A percentile compares a stretch with the other conserved stretches of the same genome.
Evolutionary conservation across 2,888 invertebrate species (phyloP).

Genomic region (Mantis religiosa): DNA sequence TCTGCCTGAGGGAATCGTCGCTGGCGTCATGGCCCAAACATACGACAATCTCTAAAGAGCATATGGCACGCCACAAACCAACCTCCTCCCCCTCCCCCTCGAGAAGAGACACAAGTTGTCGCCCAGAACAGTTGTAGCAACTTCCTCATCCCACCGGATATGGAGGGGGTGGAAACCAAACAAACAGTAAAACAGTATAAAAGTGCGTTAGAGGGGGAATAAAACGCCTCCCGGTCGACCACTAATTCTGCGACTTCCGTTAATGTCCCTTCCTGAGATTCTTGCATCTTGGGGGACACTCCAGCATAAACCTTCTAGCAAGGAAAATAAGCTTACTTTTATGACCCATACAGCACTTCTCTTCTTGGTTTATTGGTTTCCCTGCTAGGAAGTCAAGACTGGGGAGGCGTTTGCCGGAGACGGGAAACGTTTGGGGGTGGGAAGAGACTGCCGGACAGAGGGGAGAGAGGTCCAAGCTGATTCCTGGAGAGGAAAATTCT

Average conservation of each 20-base stretch:
- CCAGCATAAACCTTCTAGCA: not conserved
- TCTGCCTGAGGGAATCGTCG: not conserved
- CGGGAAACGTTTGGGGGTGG: not conserved
- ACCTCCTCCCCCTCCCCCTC: not conserved
- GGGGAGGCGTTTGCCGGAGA: not conserved
- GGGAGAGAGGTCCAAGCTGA: not conserved
- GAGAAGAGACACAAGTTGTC: not conserved
- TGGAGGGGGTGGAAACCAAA: not conserved
- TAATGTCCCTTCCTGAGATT: not conserved
- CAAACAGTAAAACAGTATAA: not conserved
- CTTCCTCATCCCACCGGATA: not conserved
- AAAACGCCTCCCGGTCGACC: not conserved
- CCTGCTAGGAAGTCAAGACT: not conserved
- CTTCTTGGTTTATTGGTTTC: slow-evolving; percentile 19
- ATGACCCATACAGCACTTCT: slow-evolving; percentile 16
- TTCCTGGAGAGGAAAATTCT: not conserved
- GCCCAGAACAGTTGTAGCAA: not conserved
- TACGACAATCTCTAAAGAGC: not conserved
- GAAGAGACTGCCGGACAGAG: not conserved
- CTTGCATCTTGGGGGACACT: not conserved
- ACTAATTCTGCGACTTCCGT: not conserved
- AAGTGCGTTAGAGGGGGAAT: not conserved
- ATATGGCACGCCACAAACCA: not conserved
- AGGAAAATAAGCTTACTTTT: slow-evolving; percentile 18
- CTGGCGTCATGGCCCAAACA: not conserved